Conservation (phyloP, 2,888 invertebrate genomes). For the Sinodicranocentrus sp. region DNA sequence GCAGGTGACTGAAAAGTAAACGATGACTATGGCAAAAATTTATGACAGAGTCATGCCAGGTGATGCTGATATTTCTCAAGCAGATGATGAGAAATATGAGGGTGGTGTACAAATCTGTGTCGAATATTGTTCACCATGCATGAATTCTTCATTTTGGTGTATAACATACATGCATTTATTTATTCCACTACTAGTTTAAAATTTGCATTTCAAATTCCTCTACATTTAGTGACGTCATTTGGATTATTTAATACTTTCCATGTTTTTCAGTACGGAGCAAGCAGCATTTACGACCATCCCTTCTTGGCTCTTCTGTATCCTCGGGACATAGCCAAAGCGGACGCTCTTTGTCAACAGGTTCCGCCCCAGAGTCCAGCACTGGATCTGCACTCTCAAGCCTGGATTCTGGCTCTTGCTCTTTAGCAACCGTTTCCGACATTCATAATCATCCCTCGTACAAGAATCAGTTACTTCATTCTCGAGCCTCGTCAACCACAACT, state of each 20-base stretch:
- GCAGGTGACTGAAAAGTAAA: too few species aligned
- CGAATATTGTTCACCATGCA: too few species aligned
- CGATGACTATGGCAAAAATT: too few species aligned
- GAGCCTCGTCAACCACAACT: constrained; percentile 1
- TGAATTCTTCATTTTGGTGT: too few species aligned
- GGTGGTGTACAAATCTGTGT: too few species aligned
- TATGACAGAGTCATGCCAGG: too few species aligned
- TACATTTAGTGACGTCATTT: too few species aligned
- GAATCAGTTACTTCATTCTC: constrained; percentile 39
- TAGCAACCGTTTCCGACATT: constrained; percentile 25
- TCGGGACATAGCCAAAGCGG: constrained; percentile 50
- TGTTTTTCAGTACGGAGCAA: constrained; percentile 75
- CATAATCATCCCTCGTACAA: constrained; percentile 34
- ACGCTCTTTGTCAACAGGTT: constrained; percentile 47
- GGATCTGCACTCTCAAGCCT: constrained; percentile 70
- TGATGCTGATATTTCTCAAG: too few species aligned
- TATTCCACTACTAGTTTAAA: too few species aligned
- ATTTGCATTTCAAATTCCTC: not conserved
- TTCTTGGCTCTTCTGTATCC: constrained; percentile 71
- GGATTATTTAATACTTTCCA: too few species aligned
- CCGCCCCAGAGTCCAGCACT: constrained; percentile 66
- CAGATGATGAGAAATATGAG: too few species aligned
- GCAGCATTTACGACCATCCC: constrained; percentile 74
- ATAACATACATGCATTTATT: too few species aligned
- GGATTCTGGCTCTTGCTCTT: constrained; percentile 61